Conservation (phyloP, 2,797 vertebrate species). For the Danio aesculapii region DNA sequence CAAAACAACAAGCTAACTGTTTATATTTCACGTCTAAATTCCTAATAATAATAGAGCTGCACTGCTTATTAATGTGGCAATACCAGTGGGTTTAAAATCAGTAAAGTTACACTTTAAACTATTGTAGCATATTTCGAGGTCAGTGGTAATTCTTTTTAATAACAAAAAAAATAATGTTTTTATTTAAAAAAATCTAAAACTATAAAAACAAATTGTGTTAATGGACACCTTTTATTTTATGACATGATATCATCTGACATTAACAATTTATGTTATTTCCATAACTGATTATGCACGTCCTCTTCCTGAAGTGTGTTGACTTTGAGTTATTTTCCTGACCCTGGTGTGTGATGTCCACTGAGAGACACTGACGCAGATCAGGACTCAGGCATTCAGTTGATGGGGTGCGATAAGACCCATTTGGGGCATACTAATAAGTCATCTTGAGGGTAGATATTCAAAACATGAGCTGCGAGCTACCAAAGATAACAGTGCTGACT, state of each 20-base stretch:
- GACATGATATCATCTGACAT: neutral
- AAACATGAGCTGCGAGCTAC: constrained; percentile 16
- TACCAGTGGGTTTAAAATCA: too few relatives aligned
- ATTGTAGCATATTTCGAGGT: too few relatives aligned
- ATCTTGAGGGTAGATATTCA: constrained; percentile 12
- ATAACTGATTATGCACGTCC: neutral
- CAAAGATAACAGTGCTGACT: neutral
- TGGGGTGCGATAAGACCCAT: constrained; percentile 26
- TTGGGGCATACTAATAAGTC: constrained; percentile 50
- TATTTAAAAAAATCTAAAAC: neutral
- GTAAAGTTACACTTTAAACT: too few relatives aligned
- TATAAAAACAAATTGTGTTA: neutral
- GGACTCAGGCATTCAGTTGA: constrained; percentile 29
- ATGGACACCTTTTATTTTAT: neutral
- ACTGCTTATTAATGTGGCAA: too few relatives aligned
- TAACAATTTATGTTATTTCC: neutral
- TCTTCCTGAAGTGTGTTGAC: constrained; percentile 9
- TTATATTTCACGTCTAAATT: too few relatives aligned
- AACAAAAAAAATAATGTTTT: too few relatives aligned
- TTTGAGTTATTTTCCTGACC: constrained; percentile 46
- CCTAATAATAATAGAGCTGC: too few relatives aligned
- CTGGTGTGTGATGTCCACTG: constrained; percentile 1
- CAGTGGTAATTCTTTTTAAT: too few relatives aligned
- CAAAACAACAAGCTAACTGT: too few relatives aligned
- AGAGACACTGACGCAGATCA: constrained; percentile 20